A percentile compares a stretch with the other conserved stretches of the same genome.
Evolutionary conservation across 2,113 vertebrate species (phyloP).

Genomic region (Epinephelus fuscoguttatus): DNA sequence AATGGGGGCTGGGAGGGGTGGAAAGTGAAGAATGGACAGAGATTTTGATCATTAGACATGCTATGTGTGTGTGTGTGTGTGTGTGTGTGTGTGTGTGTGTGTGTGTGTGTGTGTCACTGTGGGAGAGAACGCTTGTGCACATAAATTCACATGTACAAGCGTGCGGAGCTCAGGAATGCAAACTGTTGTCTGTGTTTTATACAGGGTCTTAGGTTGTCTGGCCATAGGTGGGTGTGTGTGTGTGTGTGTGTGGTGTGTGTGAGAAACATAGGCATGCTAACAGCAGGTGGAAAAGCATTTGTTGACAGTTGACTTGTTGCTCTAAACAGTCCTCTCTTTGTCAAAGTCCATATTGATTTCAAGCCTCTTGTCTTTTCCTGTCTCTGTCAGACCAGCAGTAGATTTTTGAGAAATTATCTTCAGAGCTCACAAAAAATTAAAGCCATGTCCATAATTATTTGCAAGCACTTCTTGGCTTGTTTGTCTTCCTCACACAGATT

Average conservation of each 20-base stretch:
- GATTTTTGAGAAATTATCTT: background rate
- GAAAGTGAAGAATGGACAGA: constrained; percentile 36
- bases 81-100: constrained; percentile 15
- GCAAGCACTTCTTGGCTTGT: background rate
- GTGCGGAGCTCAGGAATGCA: constrained; percentile 60
- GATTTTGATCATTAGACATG: constrained; percentile 50
- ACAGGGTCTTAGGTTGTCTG: constrained; percentile 46
- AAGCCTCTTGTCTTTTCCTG: background rate
- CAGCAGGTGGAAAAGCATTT: constrained; percentile 78
- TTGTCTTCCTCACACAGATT: constrained; percentile 2
- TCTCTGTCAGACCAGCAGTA: background rate
- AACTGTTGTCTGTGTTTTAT: constrained; percentile 65
- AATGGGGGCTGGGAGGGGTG: constrained; percentile 48
- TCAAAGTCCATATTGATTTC: constrained; percentile 14
- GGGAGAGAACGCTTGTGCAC: background rate
- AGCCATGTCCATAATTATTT: background rate
- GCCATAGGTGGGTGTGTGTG: constrained; percentile 16
- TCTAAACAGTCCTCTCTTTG: constrained; percentile 48
- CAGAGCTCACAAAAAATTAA: background rate
- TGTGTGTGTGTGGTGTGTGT: constrained; percentile 5
- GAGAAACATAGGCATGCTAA: constrained; percentile 24
- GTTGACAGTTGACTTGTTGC: constrained; percentile 69
- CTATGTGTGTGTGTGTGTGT: constrained; percentile 4
- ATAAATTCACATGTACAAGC: constrained; percentile 27
- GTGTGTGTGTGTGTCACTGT: background rate